These are phyloP conservation scores for Drosophila virilis DNA, from an alignment of 1,140 invertebrate genomes.

Conservation along the genomic window DNA sequence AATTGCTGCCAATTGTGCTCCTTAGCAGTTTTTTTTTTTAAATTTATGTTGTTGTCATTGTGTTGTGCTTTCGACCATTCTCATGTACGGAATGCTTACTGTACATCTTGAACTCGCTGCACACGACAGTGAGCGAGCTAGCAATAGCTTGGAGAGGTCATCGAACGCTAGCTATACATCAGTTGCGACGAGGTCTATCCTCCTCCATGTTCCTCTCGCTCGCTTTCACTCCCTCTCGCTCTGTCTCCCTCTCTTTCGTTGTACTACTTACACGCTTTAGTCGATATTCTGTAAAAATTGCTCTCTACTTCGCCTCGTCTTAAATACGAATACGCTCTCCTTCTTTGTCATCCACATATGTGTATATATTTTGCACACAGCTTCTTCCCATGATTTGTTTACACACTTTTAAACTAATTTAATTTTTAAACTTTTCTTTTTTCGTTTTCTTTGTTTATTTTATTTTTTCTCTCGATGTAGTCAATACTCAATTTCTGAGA, in stretches of 20 bases:
- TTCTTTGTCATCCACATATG: conserved; percentile 3
- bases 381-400: conserved; percentile 38
- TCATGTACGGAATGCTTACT: conserved; percentile 11
- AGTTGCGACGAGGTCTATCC: neutral
- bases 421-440: conserved; percentile 68
- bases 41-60: neutral
- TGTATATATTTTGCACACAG: conserved; percentile 24
- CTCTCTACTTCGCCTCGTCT: neutral
- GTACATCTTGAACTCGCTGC: conserved; percentile 1
- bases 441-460: conserved; percentile 52
- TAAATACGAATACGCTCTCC: neutral
- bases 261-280: neutral
- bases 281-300: neutral
- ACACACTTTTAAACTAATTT: conserved; percentile 63
- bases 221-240: neutral
- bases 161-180: neutral
- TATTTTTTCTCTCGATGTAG: conserved; percentile 45
- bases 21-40: neutral
- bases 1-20: neutral
- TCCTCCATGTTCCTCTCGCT: neutral
- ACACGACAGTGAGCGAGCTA: conserved; percentile 21
- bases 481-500: conserved; percentile 82
- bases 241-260: neutral
- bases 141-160: conserved; percentile 10
- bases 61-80: neutral